phyloP scores from a whole-genome alignment of 1,140 invertebrate genomes.

The Hylaeus volcanicus region DNA sequence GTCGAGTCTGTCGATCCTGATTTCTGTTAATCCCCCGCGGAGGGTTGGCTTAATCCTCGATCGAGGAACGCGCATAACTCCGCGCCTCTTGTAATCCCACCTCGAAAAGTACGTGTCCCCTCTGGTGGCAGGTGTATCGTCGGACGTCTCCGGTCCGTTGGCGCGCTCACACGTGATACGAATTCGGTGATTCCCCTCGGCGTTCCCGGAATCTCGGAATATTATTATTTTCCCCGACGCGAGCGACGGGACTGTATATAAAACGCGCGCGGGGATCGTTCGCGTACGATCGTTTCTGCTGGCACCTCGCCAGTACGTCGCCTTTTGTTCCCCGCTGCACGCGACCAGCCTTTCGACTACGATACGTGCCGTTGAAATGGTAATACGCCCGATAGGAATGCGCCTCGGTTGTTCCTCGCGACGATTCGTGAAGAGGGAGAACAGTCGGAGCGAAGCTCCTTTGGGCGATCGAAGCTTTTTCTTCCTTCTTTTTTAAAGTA shows the following conservation, averaged over 20 bases:
- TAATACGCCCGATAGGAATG: constrained; percentile 38
- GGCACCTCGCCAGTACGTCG: constrained; percentile 34
- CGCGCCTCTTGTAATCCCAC: constrained; percentile 53
- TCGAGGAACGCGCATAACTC: neutral
- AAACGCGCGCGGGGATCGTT: constrained; percentile 32
- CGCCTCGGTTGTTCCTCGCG: constrained; percentile 4
- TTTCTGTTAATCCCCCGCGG: neutral
- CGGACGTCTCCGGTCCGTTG: constrained; percentile 39
- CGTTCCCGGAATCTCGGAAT: constrained; percentile 34
- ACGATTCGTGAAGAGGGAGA: constrained; percentile 27
- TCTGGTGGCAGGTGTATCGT: constrained; percentile 61
- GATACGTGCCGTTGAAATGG: constrained; percentile 35
- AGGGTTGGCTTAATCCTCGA: neutral
- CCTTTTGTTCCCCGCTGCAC: constrained; percentile 38
- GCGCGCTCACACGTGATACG: constrained; percentile 58
- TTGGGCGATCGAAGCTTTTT: neutral
- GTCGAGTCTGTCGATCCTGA: neutral
- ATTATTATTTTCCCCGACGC: constrained; percentile 36
- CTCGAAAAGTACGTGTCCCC: constrained; percentile 45
- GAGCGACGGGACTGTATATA: constrained; percentile 35
- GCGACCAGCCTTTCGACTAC: constrained; percentile 41
- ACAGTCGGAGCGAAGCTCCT: neutral
- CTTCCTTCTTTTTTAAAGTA: neutral
- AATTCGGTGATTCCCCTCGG: constrained; percentile 48
- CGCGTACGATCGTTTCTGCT: constrained; percentile 20